Conservation (phyloP, 2,797 vertebrate species). For the Arctocebus calabarensis region DNA sequence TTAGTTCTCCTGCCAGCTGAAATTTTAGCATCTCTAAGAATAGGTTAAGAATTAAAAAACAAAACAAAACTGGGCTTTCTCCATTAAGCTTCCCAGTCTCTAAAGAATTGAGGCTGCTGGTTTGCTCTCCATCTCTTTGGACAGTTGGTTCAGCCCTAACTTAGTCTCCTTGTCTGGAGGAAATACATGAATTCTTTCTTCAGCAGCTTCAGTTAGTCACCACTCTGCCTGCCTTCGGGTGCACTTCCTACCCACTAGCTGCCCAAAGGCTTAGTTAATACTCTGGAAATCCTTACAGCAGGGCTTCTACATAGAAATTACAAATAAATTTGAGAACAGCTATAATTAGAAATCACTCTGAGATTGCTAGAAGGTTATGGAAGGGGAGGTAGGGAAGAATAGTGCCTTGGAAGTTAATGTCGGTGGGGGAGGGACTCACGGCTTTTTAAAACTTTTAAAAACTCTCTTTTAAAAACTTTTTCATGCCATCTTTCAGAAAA, state of each 20-base stretch:
- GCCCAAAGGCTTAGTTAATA: not conserved
- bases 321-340: not conserved
- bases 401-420: not conserved
- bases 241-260: not conserved
- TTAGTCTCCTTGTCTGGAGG: not conserved
- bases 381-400: not conserved
- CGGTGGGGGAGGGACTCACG: not conserved
- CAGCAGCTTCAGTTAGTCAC: not conserved
- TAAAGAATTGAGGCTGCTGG: not conserved
- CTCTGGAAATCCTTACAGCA: not conserved
- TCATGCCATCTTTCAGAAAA: not conserved
- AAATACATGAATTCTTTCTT: constrained; percentile 1
- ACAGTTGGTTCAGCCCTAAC: not conserved
- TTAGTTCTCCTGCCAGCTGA: constrained; percentile 8
- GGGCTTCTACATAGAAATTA: not conserved
- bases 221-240: not conserved
- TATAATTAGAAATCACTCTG: not conserved
- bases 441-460: not conserved
- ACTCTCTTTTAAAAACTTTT: not conserved
- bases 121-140: not conserved
- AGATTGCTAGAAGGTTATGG: not conserved
- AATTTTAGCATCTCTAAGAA: constrained; percentile 62
- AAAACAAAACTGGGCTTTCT: not conserved
- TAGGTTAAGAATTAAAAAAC: not conserved
- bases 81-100: not conserved